Conservation (phyloP, 1,140 invertebrate species). For the Pararge aegeria region DNA sequence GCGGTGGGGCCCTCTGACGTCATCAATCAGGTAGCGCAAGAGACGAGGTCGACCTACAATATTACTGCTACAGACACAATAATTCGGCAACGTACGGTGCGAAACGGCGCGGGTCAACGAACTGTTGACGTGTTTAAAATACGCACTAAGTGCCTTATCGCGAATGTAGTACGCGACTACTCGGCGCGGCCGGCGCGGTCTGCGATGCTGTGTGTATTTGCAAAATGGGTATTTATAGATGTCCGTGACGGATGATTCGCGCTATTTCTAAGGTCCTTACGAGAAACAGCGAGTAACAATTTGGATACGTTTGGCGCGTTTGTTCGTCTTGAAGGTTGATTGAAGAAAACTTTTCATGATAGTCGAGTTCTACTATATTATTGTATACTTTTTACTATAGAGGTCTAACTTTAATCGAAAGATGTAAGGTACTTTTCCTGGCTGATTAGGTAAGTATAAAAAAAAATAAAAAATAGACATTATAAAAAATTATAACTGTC, state of each 20-base stretch:
- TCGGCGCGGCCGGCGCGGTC: slow-evolving; percentile 55
- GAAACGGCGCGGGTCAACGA: slow-evolving; percentile 71
- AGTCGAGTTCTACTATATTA: no score
- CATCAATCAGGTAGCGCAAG: slow-evolving; percentile 59
- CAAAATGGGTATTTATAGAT: slow-evolving; percentile 74
- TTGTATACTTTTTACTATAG: background rate
- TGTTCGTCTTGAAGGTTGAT: background rate
- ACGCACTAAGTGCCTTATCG: slow-evolving; percentile 76
- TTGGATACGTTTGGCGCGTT: slow-evolving; percentile 10
- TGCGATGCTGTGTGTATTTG: slow-evolving; percentile 60
- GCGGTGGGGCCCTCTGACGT: slow-evolving; percentile 61
- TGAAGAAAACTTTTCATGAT: background rate
- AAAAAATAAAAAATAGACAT: background rate
- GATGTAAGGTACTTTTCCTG: background rate
- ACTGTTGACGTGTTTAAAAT: slow-evolving; percentile 78
- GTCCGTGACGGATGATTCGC: slow-evolving; percentile 70
- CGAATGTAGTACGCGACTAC: slow-evolving; percentile 70
- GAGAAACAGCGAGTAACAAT: slow-evolving; percentile 49
- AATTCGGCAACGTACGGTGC: slow-evolving; percentile 71
- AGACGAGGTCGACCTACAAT: slow-evolving; percentile 70
- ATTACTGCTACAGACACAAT: slow-evolving; percentile 79
- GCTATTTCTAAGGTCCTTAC: slow-evolving; percentile 67
- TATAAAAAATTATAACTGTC: slow-evolving; percentile 7
- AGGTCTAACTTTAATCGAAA: background rate
- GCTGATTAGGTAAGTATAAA: background rate